Conservation (phyloP, 1,140 invertebrate species). For the fruit fly (Drosophila melanogaster) region DNA sequence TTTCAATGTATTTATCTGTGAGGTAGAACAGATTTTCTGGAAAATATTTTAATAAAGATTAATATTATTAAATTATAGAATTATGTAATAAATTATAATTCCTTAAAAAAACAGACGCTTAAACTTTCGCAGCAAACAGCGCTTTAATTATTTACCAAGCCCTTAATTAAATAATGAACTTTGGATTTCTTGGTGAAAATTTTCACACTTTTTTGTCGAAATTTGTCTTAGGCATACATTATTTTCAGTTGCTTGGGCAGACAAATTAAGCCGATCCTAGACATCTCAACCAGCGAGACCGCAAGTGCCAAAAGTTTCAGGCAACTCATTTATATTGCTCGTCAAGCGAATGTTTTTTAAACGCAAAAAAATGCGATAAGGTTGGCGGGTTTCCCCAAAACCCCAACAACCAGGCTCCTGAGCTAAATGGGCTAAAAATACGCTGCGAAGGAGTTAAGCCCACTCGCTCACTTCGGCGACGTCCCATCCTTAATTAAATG, state of each 20-base stretch:
- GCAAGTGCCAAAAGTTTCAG: slow-evolving; percentile 72
- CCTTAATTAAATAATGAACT: slow-evolving; percentile 13
- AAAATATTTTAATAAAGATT: neutral
- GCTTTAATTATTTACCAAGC: neutral
- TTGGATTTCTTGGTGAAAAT: slow-evolving; percentile 12
- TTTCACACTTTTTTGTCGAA: slow-evolving; percentile 26
- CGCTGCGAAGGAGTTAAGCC: slow-evolving; percentile 59
- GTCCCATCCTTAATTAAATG: slow-evolving; percentile 69
- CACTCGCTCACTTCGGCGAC: slow-evolving; percentile 12
- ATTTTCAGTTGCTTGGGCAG: slow-evolving; percentile 8
- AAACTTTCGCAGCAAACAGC: neutral
- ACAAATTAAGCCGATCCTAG: slow-evolving; percentile 55
- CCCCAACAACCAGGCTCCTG: slow-evolving; percentile 6
- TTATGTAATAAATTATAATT: no score
- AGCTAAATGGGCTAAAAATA: slow-evolving; percentile 46
- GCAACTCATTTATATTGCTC: slow-evolving; percentile 69
- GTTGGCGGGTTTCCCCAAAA: slow-evolving; percentile 1
- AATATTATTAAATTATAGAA: no score
- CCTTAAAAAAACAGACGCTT: neutral
- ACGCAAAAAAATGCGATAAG: slow-evolving; percentile 12
- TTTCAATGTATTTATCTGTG: slow-evolving; percentile 6
- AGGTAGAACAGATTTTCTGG: neutral
- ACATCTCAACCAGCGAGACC: slow-evolving; percentile 35
- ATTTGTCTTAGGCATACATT: slow-evolving; percentile 12
- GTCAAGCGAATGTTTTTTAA: slow-evolving; percentile 43